Evolutionary conservation across 2,113 vertebrate species (phyloP), one percentile per base, ranked within the genome.

Genomic region (Elachura formosa): DNA sequence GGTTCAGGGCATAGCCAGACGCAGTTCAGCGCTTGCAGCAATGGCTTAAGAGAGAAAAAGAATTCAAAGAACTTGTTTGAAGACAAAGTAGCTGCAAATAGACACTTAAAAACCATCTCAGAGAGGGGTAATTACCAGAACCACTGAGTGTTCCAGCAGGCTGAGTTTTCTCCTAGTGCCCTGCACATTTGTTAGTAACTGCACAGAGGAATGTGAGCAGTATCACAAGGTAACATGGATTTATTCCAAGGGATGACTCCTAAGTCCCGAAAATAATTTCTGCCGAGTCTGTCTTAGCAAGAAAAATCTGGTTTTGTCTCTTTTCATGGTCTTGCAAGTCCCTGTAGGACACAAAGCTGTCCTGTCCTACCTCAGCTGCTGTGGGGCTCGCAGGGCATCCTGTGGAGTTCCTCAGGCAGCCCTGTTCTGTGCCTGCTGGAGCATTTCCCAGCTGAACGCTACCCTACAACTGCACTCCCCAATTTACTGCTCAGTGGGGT

Each of bases 221-320:
- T 21, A 52, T 94, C 93, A 92, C 91, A 90, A 71, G 82, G 92
- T 95, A 75, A 54, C 31, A 1, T 86, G 96, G 96, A 93, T 64
- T 81, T 54, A 45, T 77, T 84, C 94, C 94, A 96, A 77, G 40
- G 59, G 43, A 72, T 92, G 76, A 93, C 68, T 94, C 91, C 82
- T 4, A 67, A 90, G 56, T 46, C 76, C 68, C 6, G 25, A 58
- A 67, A 62, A 62, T 78, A 67, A 73, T 81, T 86, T 83, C 71
- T 89, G 43, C 67, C 66, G 69, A 68, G 69, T 69, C 77, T 33
- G 31, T 26, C 34, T 36, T 16, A 6, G 28, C 78, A 79, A 48
- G 67, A 15, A 59, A 23, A 41, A 67, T 72, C 63, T 63, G 54
- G 1, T 59, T 88, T 61, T 64, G 67, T 69, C 67, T 74, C 29